Conservation (phyloP, 2,888 invertebrate genomes). For the Ennomos erosarius region DNA sequence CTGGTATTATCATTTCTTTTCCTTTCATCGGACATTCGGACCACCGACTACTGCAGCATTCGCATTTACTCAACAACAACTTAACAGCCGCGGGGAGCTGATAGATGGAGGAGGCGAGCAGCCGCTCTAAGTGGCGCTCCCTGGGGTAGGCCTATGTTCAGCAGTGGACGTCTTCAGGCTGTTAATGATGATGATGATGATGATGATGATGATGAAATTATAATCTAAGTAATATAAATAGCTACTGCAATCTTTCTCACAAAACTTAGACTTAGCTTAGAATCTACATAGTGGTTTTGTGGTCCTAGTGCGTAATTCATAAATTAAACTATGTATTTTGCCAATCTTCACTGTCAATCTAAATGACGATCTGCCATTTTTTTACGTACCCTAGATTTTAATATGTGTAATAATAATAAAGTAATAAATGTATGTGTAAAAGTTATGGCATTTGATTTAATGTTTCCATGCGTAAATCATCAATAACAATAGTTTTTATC, state of each 20-base stretch:
- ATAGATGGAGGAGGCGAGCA: too few species aligned
- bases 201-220: too few species aligned
- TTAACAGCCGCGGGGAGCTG: too few species aligned
- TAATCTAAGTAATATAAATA: too few species aligned
- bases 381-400: conserved; percentile 83
- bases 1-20: too few species aligned
- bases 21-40: too few species aligned
- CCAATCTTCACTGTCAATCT: conserved; percentile 81
- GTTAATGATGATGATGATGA: too few species aligned
- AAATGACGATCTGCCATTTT: conserved; percentile 82
- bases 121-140: too few species aligned
- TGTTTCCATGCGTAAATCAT: background rate
- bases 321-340: conserved; percentile 54
- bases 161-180: too few species aligned
- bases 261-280: conserved; percentile 64
- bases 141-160: too few species aligned
- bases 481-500: too few species aligned
- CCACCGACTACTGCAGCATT: background rate
- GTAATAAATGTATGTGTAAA: conserved; percentile 69
- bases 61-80: background rate
- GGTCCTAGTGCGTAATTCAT: conserved; percentile 68
- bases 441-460: conserved; percentile 46
- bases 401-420: conserved; percentile 81
- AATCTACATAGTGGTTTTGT: too few species aligned
- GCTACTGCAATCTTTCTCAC: conserved; percentile 37